Base-by-base conservation (phyloP, 1,140 invertebrate genomes). In the Scaptomyza montana region DNA sequence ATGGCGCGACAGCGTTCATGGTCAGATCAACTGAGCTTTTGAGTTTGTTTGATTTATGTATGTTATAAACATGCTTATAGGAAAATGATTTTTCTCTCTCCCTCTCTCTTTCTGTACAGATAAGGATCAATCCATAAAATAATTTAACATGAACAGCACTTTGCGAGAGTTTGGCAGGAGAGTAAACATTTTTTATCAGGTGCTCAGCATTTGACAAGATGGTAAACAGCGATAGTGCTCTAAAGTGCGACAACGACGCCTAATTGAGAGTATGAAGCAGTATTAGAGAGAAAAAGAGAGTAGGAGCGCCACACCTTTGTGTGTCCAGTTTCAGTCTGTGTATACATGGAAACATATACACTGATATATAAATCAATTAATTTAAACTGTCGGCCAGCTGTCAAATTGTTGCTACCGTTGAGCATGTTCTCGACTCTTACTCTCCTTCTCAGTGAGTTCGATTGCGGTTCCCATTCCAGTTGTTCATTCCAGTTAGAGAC, bases 341-440 rank as follows among this genome's bases (percentile, higher is more conserved):
- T 33, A 30, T 78, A 87, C 21, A 25, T 3, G 3, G 1, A 25
- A 25, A 87, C 16, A 16, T 1, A 16, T 16, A 16, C 16, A 16
- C 16, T 16, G 16, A 16, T 16, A 16, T 77, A 84, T 89, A 89
- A 89, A 89, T 89, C 84, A 89, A 89, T 89, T 89, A 84, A 89
- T 89, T 89, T 89, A 66, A 89, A 84, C 85, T 89, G 84, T 89
- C 85, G 87, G 85, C 66, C 77, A 80, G 80, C 84, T 89, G 84
- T 89, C 84, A 89, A 89, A 89, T 84, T 77, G 84, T 75, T 89
- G 84, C 84, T 89, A 89, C 84, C 77, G 84, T 73, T 53, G 8
- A 84, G 77, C 79, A 72, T 73, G 76, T 12, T 63, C 53, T 63
- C n/a, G 3, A 6, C 39, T 2, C n/a, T n/a, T 3, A 0, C 39